These are phyloP conservation scores for Caranx melampygus DNA, from an alignment of 2,113 vertebrate species.

Conservation along the genomic window DNA sequence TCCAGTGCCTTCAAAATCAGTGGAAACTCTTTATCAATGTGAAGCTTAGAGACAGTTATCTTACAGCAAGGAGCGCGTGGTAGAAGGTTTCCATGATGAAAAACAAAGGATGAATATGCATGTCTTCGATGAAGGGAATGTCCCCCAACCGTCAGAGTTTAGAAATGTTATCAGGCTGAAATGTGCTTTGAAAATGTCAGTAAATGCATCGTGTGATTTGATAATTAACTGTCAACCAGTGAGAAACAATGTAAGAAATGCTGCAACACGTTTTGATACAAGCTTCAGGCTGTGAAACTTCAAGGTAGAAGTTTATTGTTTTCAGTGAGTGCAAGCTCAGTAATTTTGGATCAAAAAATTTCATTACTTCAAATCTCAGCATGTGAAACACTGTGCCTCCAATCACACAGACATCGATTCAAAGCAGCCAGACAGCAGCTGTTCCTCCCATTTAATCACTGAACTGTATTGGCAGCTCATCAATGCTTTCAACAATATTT, in stretches of 20 bases:
- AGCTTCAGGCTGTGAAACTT: conserved; percentile 1
- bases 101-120: conserved; percentile 18
- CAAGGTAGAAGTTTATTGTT: not conserved
- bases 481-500: conserved; percentile 10
- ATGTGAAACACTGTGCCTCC: not conserved
- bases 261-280: not conserved
- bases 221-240: not conserved
- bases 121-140: not conserved
- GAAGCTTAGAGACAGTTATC: conserved; percentile 3
- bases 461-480: not conserved
- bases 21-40: not conserved
- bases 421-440: not conserved
- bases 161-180: not conserved
- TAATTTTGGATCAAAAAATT: not conserved
- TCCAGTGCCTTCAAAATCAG: not conserved
- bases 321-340: not conserved
- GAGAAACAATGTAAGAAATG: not conserved
- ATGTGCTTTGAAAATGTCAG: not conserved
- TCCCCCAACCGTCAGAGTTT: not conserved
- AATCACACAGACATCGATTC: not conserved
- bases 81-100: not conserved
- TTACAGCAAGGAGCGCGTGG: not conserved
- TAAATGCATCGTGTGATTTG: not conserved
- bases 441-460: not conserved
- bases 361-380: no score